Evolutionary conservation across 2,888 invertebrate genomes (phyloP).

Genomic region (Rhimphoctona megacephalus): DNA sequence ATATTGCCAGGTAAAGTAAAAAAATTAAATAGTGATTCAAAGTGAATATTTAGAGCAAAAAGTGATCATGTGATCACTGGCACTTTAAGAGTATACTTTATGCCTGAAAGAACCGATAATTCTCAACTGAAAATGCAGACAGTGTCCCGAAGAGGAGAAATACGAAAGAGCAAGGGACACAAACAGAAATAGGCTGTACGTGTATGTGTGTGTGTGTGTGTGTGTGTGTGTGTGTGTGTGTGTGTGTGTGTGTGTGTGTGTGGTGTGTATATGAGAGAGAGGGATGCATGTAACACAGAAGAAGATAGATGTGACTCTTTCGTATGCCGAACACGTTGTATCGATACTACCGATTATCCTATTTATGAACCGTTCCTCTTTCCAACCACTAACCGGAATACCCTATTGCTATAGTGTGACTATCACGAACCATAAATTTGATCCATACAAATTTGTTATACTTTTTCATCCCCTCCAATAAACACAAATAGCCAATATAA

Average conservation of each 20-base stretch:
- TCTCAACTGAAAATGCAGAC: constrained; percentile 24
- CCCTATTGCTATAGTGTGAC: constrained; percentile 25
- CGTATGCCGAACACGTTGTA: constrained; percentile 75
- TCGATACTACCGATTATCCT: constrained; percentile 79
- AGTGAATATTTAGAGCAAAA: not conserved
- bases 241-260: too few species aligned
- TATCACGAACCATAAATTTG: constrained; percentile 50
- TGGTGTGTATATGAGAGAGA: not conserved
- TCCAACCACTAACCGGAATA: constrained; percentile 48
- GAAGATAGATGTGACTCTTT: constrained; percentile 70
- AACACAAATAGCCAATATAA: not conserved
- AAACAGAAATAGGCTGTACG: not conserved
- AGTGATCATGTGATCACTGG: not conserved
- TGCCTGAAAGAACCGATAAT: constrained; percentile 24
- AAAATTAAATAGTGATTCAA: not conserved
- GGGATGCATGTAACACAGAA: constrained; percentile 27
- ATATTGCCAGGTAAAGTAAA: not conserved
- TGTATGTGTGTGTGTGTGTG: too few species aligned
- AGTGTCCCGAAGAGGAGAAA: constrained; percentile 13
- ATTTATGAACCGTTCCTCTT: constrained; percentile 76
- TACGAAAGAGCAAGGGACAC: constrained; percentile 1
- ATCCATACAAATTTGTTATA: constrained; percentile 19
- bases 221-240: too few species aligned
- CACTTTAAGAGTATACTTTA: constrained; percentile 17
- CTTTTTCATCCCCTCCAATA: constrained; percentile 1